phyloP scores from a whole-genome alignment of 2,797 vertebrate genomes.

The Pogoniulus pusillus region DNA sequence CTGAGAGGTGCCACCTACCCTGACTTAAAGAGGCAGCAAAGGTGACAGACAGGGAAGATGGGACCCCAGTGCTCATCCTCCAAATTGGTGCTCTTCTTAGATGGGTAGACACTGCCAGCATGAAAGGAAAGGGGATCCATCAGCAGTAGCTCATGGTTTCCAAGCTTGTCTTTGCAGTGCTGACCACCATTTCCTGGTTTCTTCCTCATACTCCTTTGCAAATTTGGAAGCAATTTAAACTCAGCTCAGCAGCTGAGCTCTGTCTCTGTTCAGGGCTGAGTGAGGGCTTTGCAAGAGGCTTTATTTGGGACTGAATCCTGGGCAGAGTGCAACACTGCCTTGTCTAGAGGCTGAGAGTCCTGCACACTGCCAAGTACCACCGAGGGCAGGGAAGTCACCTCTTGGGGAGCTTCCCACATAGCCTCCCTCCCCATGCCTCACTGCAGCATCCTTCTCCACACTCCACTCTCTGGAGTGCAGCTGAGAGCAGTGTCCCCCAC shows the following conservation, averaged over 20 bases:
- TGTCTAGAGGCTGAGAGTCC: not conserved
- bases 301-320: not conserved
- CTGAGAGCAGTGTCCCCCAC: too few species aligned
- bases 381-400: not conserved
- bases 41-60: not conserved
- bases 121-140: not conserved
- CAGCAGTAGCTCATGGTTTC: not conserved
- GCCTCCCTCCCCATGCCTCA: not conserved
- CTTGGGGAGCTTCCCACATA: fast-evolving
- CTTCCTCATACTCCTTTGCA: not conserved
- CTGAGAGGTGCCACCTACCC: not conserved
- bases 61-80: not conserved
- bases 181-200: fast-evolving
- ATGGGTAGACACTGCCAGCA: fast-evolving
- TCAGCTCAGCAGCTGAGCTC: not conserved
- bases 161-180: not conserved
- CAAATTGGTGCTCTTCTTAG: not conserved
- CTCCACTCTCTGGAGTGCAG: too few species aligned
- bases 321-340: not conserved
- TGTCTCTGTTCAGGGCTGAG: not conserved
- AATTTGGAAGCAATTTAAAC: not conserved
- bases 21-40: not conserved
- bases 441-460: fast-evolving
- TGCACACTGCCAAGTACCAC: fast-evolving
- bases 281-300: not conserved